Conservation (phyloP, 2,797 vertebrate genomes). For the Molossus molossus region DNA sequence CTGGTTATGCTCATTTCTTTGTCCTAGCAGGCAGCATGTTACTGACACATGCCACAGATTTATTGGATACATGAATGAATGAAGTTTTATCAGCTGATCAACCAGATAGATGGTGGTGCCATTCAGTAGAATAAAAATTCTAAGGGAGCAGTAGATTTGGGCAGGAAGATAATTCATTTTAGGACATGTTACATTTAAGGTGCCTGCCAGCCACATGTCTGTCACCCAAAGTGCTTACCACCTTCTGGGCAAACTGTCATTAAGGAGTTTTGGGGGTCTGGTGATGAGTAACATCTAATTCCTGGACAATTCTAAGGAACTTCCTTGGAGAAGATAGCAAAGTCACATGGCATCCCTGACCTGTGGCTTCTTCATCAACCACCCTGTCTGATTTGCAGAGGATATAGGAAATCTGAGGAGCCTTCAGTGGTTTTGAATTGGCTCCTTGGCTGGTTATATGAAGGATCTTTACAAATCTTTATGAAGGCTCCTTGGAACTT, state of each 20-base stretch:
- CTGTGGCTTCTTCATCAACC: background rate
- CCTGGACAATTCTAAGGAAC: background rate
- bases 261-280: background rate
- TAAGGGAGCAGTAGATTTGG: background rate
- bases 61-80: background rate
- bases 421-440: background rate
- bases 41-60: background rate
- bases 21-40: background rate
- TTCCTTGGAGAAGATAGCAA: background rate
- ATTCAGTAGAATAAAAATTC: slow-evolving; percentile 50
- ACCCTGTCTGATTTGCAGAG: background rate
- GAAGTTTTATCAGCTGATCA: background rate
- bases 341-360: background rate
- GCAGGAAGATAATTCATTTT: background rate
- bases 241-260: background rate
- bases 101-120: background rate
- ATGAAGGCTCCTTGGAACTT: background rate
- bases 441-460: background rate
- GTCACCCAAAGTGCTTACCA: background rate
- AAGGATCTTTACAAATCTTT: background rate
- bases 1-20: slow-evolving; percentile 9
- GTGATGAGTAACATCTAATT: background rate
- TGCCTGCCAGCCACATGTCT: background rate
- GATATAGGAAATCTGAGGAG: background rate
- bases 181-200: background rate